Evolutionary conservation across 2,797 vertebrate species (phyloP).

Genomic region (Catamblyrhynchus diadema): DNA sequence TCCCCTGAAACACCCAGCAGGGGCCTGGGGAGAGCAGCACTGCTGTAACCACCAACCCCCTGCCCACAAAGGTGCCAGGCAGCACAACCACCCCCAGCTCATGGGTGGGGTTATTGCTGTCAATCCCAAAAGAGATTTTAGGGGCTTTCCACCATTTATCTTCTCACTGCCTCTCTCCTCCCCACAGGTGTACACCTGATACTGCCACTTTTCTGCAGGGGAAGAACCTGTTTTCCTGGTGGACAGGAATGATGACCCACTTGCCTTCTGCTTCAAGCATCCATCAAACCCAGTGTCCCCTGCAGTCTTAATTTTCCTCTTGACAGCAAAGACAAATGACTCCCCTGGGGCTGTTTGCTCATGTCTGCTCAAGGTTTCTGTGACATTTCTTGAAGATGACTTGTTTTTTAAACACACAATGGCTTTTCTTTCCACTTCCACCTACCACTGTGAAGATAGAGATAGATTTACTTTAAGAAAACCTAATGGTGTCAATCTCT

Average conservation of each 20-base stretch:
- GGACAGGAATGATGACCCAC: conserved; percentile 21
- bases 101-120: rapidly evolving
- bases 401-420: conserved; percentile 30
- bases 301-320: conserved; percentile 56
- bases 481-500: not conserved
- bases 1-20: rapidly evolving
- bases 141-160: conserved; percentile 17
- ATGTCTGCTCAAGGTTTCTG: conserved; percentile 9
- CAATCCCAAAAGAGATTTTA: not conserved
- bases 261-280: conserved; percentile 27
- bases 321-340: conserved; percentile 57
- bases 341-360: conserved; percentile 44
- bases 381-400: conserved; percentile 1
- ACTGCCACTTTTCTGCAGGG: not conserved
- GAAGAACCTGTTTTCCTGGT: not conserved
- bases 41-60: not conserved
- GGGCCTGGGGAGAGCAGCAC: not conserved
- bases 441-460: not conserved
- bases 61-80: rapidly evolving
- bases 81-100: not conserved
- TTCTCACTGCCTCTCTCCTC: not conserved
- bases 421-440: not conserved
- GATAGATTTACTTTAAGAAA: not conserved
- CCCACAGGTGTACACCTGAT: not conserved
- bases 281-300: conserved; percentile 40